phyloP scores from a whole-genome alignment of 1,140 invertebrate species.

The Zaprionus africanus region DNA sequence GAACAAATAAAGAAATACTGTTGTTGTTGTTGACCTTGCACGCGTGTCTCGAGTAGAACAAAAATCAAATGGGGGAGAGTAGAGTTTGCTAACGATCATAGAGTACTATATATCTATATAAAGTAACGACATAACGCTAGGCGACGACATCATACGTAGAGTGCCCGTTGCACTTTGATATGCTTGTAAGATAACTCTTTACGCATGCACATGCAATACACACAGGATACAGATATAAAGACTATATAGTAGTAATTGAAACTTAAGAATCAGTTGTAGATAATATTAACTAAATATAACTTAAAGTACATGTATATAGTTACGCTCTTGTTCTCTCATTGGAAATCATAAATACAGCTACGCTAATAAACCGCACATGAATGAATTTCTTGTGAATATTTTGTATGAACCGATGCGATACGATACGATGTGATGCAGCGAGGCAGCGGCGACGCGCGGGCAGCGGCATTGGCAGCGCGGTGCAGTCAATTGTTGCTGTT shows the following conservation, averaged over 20 bases:
- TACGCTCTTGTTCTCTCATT: background rate
- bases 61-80: slow-evolving; percentile 59
- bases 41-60: slow-evolving; percentile 30
- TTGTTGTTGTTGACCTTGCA: slow-evolving; percentile 55
- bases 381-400: slow-evolving; percentile 25
- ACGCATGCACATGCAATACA: slow-evolving; percentile 70
- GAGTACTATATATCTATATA: slow-evolving; percentile 5
- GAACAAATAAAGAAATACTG: slow-evolving; percentile 75
- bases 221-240: slow-evolving; percentile 48
- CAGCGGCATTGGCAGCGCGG: slow-evolving; percentile 9
- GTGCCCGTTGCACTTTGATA: slow-evolving; percentile 40
- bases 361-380: slow-evolving; percentile 38
- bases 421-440: background rate
- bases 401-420: slow-evolving; percentile 7
- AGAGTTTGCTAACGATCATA: slow-evolving; percentile 6
- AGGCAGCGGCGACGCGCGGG: slow-evolving; percentile 6
- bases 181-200: slow-evolving; percentile 32
- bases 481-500: slow-evolving; percentile 17
- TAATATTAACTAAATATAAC: slow-evolving; percentile 21
- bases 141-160: slow-evolving; percentile 46
- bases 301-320: slow-evolving; percentile 41
- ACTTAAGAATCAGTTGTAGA: slow-evolving; percentile 13
- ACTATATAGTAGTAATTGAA: slow-evolving; percentile 17
- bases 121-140: slow-evolving; percentile 37
- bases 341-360: slow-evolving; percentile 31